Percentiles rank a stretch among this genome's conserved stretches.
These are phyloP conservation scores for Henricia sp. DNA, from an alignment of 53 echinoderm and acorn worm genomes.

Conservation along the genomic window DNA sequence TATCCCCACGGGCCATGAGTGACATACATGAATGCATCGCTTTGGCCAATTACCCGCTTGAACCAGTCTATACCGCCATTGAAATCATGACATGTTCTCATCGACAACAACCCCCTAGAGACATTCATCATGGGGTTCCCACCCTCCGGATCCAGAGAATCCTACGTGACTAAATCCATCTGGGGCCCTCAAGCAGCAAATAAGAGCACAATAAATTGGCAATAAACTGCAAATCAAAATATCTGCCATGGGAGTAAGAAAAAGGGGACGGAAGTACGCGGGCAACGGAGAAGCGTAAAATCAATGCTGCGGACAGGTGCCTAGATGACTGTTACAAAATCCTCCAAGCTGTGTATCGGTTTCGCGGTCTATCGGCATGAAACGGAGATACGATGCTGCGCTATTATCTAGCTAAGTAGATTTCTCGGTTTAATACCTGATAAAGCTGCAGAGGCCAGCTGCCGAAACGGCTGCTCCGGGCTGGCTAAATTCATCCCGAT, in stretches of 20 bases:
- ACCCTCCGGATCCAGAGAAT: background rate
- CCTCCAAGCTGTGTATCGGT: conserved; percentile 30
- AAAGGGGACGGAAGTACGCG: conserved; percentile 7
- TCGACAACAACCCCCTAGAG: background rate
- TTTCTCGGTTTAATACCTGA: conserved; percentile 20
- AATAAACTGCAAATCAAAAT: conserved; percentile 47
- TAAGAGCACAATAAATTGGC: conserved; percentile 49
- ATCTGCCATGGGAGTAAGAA: background rate
- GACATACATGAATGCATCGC: too few species aligned
- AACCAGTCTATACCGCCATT: too few species aligned
- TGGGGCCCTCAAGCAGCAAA: conserved; percentile 2
- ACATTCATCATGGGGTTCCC: conserved; percentile 2
- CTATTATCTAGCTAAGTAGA: conserved; percentile 41
- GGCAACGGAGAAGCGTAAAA: conserved; percentile 3
- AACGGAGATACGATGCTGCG: background rate
- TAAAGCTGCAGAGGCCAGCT: conserved; percentile 24
- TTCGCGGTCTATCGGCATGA: conserved; percentile 28
- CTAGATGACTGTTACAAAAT: conserved; percentile 42
- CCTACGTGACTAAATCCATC: background rate
- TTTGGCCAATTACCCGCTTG: too few species aligned
- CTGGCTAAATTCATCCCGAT: background rate
- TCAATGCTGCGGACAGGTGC: conserved; percentile 44
- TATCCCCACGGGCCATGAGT: too few species aligned
- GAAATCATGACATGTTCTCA: too few species aligned
- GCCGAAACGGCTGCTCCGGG: background rate